Evolutionary conservation across 2,888 invertebrate species (phyloP).

Genomic region (Limnephilus lunatus): DNA sequence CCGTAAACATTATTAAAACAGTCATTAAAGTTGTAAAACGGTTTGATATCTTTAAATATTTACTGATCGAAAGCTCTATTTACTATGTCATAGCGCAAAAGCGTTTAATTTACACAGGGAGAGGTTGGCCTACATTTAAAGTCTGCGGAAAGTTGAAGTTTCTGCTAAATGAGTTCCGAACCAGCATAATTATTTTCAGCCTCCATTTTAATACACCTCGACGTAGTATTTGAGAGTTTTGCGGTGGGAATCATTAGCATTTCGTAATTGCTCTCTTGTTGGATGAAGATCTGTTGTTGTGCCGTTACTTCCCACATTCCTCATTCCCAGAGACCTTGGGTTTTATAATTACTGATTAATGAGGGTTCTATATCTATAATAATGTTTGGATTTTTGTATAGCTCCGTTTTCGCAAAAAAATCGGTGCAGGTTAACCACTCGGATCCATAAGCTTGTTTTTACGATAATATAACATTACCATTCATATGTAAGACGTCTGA

Average conservation of each 20-base stretch:
- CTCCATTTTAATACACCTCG: slow-evolving; percentile 8
- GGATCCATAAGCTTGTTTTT: too few species aligned
- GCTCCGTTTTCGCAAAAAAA: too few species aligned
- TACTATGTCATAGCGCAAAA: background rate
- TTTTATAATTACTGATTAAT: background rate
- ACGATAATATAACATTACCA: too few species aligned
- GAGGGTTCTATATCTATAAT: too few species aligned
- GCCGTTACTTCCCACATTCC: background rate
- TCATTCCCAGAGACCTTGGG: background rate
- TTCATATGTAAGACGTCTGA: too few species aligned
- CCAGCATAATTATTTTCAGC: slow-evolving; percentile 27
- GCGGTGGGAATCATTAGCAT: slow-evolving; percentile 41
- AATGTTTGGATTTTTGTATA: too few species aligned
- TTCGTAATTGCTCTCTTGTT: slow-evolving; percentile 41
- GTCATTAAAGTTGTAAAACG: background rate
- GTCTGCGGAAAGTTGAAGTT: slow-evolving; percentile 2
- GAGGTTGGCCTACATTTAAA: background rate
- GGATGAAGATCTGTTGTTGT: background rate
- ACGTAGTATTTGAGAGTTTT: background rate
- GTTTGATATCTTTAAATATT: background rate
- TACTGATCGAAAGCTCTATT: background rate
- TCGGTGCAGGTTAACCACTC: too few species aligned
- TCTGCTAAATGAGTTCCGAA: slow-evolving; percentile 17
- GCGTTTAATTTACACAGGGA: background rate
- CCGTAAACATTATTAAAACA: background rate